Conservation (phyloP, 2,113 vertebrate species). For the Hippocampus guttulatus region DNA sequence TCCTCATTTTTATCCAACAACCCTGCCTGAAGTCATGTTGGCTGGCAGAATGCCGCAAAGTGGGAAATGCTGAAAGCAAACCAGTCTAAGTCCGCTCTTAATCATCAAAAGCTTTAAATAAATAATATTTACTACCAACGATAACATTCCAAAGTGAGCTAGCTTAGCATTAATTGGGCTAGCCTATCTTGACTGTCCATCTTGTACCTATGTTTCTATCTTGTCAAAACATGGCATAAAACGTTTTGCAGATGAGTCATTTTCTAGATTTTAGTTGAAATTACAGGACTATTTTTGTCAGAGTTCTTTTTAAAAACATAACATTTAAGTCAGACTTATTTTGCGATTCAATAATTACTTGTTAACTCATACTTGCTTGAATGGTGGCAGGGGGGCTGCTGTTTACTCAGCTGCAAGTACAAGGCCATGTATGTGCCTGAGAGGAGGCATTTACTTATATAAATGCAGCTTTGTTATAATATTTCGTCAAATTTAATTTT, state of each 20-base stretch:
- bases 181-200: neutral
- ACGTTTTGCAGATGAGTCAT: neutral
- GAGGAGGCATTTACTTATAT: neutral
- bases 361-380: no score
- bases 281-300: neutral
- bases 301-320: neutral
- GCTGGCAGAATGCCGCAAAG: slow-evolving; percentile 8
- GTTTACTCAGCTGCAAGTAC: neutral
- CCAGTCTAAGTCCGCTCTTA: no score
- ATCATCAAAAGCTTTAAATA: slow-evolving; percentile 10
- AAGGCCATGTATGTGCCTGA: neutral
- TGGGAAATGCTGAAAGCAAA: no score
- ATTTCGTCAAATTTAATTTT: no score
- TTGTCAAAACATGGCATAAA: no score
- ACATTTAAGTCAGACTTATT: no score
- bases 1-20: slow-evolving; percentile 36
- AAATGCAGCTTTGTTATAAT: neutral
- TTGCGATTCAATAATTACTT: no score
- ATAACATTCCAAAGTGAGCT: neutral
- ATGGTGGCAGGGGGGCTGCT: no score
- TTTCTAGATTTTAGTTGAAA: neutral
- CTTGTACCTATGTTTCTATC: neutral
- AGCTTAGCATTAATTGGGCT: neutral
- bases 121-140: neutral
- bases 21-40: slow-evolving; percentile 48